A percentile compares a stretch with the other conserved stretches of the same genome.
These are phyloP conservation scores for Serilophus lunatus DNA, from an alignment of 2,113 vertebrate species.

Conservation along the genomic window DNA sequence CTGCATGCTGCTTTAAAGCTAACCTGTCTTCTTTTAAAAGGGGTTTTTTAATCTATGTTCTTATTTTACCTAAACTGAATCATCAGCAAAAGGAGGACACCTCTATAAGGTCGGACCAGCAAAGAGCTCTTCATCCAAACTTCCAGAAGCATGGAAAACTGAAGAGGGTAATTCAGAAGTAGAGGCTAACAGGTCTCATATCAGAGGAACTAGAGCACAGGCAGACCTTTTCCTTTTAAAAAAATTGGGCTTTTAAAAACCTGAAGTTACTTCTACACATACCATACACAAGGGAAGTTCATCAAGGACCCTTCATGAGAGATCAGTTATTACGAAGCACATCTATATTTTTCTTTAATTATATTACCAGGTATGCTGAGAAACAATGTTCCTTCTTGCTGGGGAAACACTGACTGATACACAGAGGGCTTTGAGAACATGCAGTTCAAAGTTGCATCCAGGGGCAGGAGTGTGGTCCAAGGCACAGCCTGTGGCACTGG, in stretches of 20 bases:
- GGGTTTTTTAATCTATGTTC: neutral
- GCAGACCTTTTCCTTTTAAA: neutral
- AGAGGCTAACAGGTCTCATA: neutral
- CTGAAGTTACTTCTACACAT: neutral
- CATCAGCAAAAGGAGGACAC: neutral
- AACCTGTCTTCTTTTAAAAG: neutral
- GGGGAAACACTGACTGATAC: constrained; percentile 78
- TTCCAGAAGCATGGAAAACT: neutral
- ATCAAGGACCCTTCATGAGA: neutral
- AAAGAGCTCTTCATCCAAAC: neutral
- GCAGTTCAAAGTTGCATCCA: constrained; percentile 77
- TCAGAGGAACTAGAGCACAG: neutral
- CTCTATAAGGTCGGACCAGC: neutral
- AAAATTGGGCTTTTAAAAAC: neutral
- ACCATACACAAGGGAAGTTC: neutral
- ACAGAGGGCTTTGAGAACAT: constrained; percentile 74
- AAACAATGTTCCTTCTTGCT: constrained; percentile 64
- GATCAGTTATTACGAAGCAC: neutral
- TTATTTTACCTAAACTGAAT: neutral
- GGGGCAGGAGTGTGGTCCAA: constrained; percentile 61
- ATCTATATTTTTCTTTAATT: neutral
- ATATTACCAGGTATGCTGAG: constrained; percentile 69
- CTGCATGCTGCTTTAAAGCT: neutral
- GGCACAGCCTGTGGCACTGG: neutral
- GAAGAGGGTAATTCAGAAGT: neutral